phyloP scores from a whole-genome alignment of 2,797 vertebrate genomes.

The Anisognathus igniventris region DNA sequence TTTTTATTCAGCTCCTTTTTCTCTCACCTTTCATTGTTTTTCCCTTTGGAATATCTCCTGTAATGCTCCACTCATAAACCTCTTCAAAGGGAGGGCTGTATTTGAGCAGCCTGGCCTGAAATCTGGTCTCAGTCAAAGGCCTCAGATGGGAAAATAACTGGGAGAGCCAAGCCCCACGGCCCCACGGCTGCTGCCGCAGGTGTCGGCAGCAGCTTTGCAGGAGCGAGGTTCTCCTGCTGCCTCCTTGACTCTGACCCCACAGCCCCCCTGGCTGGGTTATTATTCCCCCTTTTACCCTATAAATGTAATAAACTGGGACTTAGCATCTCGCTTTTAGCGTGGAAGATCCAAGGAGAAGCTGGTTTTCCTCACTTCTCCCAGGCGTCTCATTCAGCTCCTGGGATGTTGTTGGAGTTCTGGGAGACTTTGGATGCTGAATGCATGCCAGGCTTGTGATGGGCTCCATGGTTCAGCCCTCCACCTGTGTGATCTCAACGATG shows the following conservation, averaged over 20 bases:
- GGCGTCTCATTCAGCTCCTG: not conserved
- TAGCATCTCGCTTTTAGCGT: not conserved
- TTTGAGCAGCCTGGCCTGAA: constrained; percentile 44
- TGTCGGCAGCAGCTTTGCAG: constrained; percentile 24
- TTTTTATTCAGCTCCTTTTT: constrained; percentile 53
- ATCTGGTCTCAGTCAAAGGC: constrained; percentile 60
- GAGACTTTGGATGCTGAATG: not conserved
- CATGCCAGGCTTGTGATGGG: fast-evolving
- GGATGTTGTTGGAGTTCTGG: not conserved
- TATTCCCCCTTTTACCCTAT: constrained; percentile 11
- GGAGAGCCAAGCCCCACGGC: not conserved
- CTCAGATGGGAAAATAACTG: constrained; percentile 56
- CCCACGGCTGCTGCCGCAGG: constrained; percentile 52
- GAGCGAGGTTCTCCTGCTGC: not conserved
- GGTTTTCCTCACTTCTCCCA: not conserved
- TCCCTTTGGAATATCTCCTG: constrained; percentile 62
- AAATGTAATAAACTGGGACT: constrained; percentile 42
- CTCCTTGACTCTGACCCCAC: not conserved
- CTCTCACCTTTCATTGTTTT: constrained; percentile 57
- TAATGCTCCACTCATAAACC: constrained; percentile 53
- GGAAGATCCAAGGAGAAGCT: not conserved
- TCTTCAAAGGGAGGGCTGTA: constrained; percentile 31
- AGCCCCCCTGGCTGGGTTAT: not conserved
- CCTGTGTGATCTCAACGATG: not conserved
- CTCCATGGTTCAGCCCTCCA: not conserved